Percentiles rank a stretch among this genome's conserved stretches.
phyloP scores from a whole-genome alignment of 2,113 vertebrate genomes.

The Triplophysa tibetana region DNA sequence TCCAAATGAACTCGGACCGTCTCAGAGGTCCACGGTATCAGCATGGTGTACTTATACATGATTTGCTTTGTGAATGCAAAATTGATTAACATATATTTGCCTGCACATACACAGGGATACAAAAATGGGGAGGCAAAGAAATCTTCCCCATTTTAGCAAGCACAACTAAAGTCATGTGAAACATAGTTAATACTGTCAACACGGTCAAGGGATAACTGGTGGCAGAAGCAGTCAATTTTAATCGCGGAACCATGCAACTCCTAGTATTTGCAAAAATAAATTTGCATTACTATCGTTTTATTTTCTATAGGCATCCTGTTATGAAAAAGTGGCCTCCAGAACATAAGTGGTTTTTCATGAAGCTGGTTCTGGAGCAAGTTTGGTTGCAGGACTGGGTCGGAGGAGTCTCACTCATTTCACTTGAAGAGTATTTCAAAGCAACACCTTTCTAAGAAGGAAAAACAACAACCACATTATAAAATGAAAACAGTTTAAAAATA shows the following conservation, averaged over 20 bases:
- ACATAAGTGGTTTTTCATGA: constrained; percentile 79
- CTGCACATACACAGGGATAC: too few relatives aligned
- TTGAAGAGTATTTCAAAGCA: constrained; percentile 76
- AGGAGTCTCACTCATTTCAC: constrained; percentile 61
- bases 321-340: constrained; percentile 75
- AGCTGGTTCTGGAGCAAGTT: constrained; percentile 71
- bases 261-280: background rate
- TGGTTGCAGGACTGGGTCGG: constrained; percentile 75
- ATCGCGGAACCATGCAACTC: background rate
- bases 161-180: background rate
- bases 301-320: constrained; percentile 67
- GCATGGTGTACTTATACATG: background rate
- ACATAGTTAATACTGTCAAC: too few relatives aligned
- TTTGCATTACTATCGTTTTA: background rate
- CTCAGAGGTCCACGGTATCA: too few relatives aligned
- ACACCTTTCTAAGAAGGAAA: constrained; percentile 63
- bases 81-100: background rate
- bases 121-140: too few relatives aligned
- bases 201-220: background rate
- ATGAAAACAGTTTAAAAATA: background rate
- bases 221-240: background rate
- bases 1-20: too few relatives aligned
- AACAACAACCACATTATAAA: background rate
- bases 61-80: background rate
- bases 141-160: background rate